Evolutionary conservation across 2,797 vertebrate genomes (phyloP).

Genomic region (Euphonia xanthogaster): DNA sequence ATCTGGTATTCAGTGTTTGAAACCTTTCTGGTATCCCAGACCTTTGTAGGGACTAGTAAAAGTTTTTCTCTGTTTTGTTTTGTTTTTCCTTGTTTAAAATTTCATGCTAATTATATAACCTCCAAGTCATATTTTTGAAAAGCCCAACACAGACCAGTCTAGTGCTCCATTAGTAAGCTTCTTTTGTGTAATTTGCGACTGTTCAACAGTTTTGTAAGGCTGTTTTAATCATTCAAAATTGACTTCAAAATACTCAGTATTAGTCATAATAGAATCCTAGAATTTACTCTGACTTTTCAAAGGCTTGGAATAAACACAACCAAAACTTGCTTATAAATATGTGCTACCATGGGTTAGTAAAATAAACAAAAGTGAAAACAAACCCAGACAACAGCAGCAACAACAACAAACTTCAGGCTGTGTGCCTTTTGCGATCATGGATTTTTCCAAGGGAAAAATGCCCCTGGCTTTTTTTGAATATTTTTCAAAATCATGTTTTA

Average conservation of each 20-base stretch:
- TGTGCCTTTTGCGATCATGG: not conserved
- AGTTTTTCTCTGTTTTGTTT: not conserved
- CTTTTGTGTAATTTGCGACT: not conserved
- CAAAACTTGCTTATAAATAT: not conserved
- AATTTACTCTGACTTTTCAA: constrained; percentile 2
- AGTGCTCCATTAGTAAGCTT: not conserved
- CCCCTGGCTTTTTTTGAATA: not conserved
- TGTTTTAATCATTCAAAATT: not conserved
- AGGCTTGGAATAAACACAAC: not conserved
- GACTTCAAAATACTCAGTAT: not conserved
- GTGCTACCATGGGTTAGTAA: not conserved
- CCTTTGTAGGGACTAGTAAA: not conserved
- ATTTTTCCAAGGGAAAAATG: not conserved
- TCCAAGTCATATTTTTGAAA: not conserved
- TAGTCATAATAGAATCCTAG: not conserved
- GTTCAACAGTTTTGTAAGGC: not conserved
- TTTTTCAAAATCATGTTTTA: not conserved
- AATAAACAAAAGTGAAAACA: not conserved
- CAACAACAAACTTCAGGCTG: not conserved
- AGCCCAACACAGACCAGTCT: not conserved
- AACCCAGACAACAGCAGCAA: not conserved
- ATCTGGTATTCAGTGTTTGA: not conserved
- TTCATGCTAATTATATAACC: not conserved
- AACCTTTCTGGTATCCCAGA: not conserved
- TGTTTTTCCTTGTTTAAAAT: not conserved